These are phyloP conservation scores for Apogon talboti DNA, from an alignment of 2,797 vertebrate genomes.

Conservation along the genomic window DNA sequence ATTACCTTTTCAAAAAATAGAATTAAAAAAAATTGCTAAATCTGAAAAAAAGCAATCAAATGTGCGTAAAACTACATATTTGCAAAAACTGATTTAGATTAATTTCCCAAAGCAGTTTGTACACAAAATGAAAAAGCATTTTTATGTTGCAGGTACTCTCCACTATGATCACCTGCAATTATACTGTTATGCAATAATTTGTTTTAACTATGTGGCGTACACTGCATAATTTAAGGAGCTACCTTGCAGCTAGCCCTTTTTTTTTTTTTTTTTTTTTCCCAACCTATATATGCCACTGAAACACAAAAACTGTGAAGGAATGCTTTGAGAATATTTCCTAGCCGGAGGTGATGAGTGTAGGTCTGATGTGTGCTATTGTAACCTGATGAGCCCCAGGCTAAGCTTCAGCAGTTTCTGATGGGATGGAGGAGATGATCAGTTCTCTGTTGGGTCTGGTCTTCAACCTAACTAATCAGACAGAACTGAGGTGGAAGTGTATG, in stretches of 20 bases:
- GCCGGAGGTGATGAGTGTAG: slow-evolving; percentile 58
- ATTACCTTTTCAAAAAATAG: not conserved
- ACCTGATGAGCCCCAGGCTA: slow-evolving; percentile 75
- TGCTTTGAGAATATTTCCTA: slow-evolving; percentile 55
- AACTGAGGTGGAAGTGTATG: no score
- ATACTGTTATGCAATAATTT: slow-evolving; percentile 65
- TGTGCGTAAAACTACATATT: not conserved
- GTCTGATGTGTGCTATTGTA: slow-evolving; percentile 73
- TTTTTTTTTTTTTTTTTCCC: no score
- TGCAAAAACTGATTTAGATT: slow-evolving; percentile 19
- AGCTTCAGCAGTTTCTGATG: slow-evolving; percentile 66
- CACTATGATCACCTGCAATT: slow-evolving; percentile 53
- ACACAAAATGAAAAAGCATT: slow-evolving; percentile 4
- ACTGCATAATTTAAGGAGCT: slow-evolving; percentile 59
- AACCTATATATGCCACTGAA: slow-evolving; percentile 50
- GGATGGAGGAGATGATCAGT: slow-evolving; percentile 73
- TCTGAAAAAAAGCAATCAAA: not conserved
- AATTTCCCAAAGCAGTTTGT: not conserved
- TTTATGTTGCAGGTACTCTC: slow-evolving; percentile 41
- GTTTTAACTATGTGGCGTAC: slow-evolving; percentile 51
- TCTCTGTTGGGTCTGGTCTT: slow-evolving; percentile 47
- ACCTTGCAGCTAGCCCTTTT: slow-evolving; percentile 67
- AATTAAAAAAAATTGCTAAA: not conserved
- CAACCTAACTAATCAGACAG: not conserved
- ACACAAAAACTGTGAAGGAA: slow-evolving; percentile 65